Evolutionary conservation across 2,888 invertebrate genomes (phyloP).

Genomic region (Catonia carolina): DNA sequence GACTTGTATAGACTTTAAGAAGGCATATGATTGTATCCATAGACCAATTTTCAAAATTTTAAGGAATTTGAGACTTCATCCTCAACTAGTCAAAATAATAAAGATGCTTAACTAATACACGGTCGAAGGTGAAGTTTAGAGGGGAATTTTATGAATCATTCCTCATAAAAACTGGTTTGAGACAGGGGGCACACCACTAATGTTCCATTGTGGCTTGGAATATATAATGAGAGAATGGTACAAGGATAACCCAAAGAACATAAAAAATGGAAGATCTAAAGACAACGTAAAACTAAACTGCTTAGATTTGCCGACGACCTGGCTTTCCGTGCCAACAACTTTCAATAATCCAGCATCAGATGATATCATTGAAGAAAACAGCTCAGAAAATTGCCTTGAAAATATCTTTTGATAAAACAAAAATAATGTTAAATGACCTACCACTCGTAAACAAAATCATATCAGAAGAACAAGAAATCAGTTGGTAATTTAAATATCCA

Average conservation of each 20-base stretch:
- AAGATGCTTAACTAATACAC: slow-evolving; percentile 9
- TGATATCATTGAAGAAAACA: background rate
- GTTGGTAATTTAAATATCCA: no score
- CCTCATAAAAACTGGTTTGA: slow-evolving; percentile 1
- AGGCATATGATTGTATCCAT: no score
- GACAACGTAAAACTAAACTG: slow-evolving; percentile 10
- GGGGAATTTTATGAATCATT: slow-evolving; percentile 8
- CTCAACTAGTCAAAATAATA: slow-evolving; percentile 10
- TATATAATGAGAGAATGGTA: slow-evolving; percentile 11
- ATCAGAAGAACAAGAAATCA: no score
- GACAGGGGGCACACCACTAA: slow-evolving; percentile 12
- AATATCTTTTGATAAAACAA: background rate
- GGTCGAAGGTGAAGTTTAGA: slow-evolving; percentile 8
- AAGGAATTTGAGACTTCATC: slow-evolving; percentile 1
- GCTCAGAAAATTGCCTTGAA: background rate
- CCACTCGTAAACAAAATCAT: no score
- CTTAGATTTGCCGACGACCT: slow-evolving; percentile 7
- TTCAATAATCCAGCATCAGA: background rate
- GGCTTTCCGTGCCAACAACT: background rate
- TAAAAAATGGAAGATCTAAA: background rate
- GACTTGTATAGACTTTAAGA: no score
- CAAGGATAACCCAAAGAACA: slow-evolving; percentile 4
- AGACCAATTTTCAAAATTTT: background rate
- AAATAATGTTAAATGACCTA: background rate
- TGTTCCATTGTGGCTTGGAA: slow-evolving; percentile 8